A percentile compares a stretch with the other conserved stretches of the same genome.
Conservation (phyloP, 1,140 invertebrate species). For the Lysiphlebus fabarum region DNA sequence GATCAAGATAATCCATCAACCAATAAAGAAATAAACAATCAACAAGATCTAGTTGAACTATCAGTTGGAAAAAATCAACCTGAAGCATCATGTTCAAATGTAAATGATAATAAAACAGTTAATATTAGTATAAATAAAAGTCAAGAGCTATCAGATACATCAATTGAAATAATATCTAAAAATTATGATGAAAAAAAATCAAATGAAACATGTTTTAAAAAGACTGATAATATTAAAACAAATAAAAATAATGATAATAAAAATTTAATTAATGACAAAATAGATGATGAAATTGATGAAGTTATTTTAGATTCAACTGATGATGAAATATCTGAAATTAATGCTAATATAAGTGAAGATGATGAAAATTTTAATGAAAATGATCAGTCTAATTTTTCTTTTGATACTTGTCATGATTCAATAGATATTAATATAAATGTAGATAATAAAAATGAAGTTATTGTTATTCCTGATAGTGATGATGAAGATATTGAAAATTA, state of each 20-base stretch:
- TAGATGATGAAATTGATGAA: constrained; percentile 28
- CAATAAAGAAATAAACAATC: constrained; percentile 17
- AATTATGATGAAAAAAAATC: no score
- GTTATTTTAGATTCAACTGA: constrained; percentile 42
- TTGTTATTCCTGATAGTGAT: constrained; percentile 66
- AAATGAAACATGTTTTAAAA: no score
- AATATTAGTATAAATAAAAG: no score
- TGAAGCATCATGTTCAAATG: no score
- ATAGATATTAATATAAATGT: constrained; percentile 41
- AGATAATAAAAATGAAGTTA: constrained; percentile 49
- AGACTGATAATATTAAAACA: no score
- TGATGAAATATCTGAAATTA: constrained; percentile 40
- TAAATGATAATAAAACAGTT: no score
- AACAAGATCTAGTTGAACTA: no score
- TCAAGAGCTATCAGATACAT: no score
- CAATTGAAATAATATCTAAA: no score
- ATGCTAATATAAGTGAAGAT: constrained; percentile 33
- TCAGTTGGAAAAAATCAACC: no score
- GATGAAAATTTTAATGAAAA: constrained; percentile 44
- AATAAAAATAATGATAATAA: no score
- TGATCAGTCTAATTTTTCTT: constrained; percentile 36
- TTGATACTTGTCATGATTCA: constrained; percentile 18
- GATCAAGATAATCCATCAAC: constrained; percentile 27
- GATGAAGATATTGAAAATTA: constrained; percentile 62
- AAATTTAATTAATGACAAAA: constrained; percentile 21